These are phyloP conservation scores for Cephalopterus ornatus DNA, from an alignment of 2,113 vertebrate genomes.

Conservation along the genomic window DNA sequence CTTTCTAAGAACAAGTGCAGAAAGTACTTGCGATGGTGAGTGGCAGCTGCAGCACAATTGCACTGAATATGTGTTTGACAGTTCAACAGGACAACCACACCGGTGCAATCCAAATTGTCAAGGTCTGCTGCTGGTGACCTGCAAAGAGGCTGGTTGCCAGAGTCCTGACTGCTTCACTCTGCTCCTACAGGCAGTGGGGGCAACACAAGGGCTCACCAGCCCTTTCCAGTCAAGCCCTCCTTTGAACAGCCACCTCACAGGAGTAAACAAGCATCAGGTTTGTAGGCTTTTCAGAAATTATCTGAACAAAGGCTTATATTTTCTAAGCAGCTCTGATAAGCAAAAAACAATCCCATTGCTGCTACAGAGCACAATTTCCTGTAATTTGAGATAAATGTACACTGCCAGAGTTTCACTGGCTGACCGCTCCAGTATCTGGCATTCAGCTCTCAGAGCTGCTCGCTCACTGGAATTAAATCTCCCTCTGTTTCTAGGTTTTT, in stretches of 20 bases:
- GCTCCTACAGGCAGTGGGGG: background rate
- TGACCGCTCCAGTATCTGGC: background rate
- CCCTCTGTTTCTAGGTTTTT: background rate
- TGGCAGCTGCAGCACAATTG: background rate
- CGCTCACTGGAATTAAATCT: background rate
- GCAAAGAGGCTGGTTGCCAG: background rate
- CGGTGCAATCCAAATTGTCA: fast-evolving
- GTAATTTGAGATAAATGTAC: background rate
- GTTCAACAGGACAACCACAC: fast-evolving
- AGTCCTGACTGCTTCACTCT: background rate
- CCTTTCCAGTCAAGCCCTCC: background rate
- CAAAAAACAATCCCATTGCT: background rate
- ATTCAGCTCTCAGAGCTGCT: background rate
- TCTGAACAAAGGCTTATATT: background rate
- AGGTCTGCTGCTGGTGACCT: background rate
- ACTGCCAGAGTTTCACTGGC: background rate
- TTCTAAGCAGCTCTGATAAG: background rate
- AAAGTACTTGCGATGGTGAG: fast-evolving
- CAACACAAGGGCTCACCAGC: background rate
- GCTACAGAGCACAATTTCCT: background rate
- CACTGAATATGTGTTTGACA: fast-evolving
- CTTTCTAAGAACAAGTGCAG: fast-evolving
- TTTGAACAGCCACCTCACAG: fast-evolving
- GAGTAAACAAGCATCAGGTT: background rate
- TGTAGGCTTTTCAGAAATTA: background rate